These are phyloP conservation scores for Pseudotriccus pelzelni DNA, from an alignment of 2,797 vertebrate genomes.

Conservation along the genomic window DNA sequence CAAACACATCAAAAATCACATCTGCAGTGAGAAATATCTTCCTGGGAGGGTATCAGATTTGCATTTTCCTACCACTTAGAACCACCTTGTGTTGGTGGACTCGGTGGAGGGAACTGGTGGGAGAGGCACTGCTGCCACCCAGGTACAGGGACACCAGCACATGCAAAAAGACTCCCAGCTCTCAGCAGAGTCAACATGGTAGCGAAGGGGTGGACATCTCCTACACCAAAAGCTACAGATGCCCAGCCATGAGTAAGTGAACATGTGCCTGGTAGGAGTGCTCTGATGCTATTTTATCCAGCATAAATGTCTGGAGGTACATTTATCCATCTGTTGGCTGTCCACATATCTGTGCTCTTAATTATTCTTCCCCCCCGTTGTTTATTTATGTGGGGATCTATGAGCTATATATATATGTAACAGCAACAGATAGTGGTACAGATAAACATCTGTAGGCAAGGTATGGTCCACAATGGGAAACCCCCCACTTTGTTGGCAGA, in stretches of 20 bases:
- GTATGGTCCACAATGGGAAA: neutral
- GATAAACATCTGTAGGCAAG: neutral
- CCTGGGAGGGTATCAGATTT: neutral
- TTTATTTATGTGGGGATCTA: neutral
- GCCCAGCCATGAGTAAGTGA: constrained; percentile 27
- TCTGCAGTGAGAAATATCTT: neutral
- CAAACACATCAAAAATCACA: neutral
- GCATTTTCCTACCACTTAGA: neutral
- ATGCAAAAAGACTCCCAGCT: neutral
- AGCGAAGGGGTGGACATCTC: neutral
- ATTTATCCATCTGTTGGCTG: constrained; percentile 38
- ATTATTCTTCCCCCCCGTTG: neutral
- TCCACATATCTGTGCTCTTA: neutral
- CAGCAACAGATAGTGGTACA: neutral
- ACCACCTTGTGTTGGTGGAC: neutral
- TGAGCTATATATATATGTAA: neutral
- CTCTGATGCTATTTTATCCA: neutral
- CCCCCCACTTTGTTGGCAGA: neutral
- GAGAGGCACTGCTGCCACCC: neutral
- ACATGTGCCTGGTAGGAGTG: constrained; percentile 43
- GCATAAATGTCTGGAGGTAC: constrained; percentile 11
- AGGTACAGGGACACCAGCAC: neutral
- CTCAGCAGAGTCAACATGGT: neutral
- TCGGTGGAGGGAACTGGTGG: neutral
- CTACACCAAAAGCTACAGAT: neutral